Evolutionary conservation across 2,797 vertebrate species (phyloP).

Genomic region (Acanthurus tractus): DNA sequence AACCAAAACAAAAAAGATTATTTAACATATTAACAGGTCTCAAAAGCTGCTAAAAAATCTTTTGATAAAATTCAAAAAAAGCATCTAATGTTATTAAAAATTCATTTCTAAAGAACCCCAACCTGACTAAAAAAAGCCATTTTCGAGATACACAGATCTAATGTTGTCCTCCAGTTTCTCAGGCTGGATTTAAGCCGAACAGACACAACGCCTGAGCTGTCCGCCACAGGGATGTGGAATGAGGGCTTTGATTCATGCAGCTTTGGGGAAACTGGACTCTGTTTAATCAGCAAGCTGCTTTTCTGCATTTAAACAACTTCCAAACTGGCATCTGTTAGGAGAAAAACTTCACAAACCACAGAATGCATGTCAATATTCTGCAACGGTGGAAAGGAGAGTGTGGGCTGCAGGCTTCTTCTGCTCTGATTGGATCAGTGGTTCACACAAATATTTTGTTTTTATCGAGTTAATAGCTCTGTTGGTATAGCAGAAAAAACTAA

Average conservation of each 20-base stretch:
- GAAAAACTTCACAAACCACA: conserved; percentile 59
- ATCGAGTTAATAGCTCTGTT: conserved; percentile 30
- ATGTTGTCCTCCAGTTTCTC: conserved; percentile 32
- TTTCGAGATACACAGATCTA: conserved; percentile 10
- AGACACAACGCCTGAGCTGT: conserved; percentile 45
- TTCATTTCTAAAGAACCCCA: not conserved
- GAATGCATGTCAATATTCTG: conserved; percentile 53
- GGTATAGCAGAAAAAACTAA: not conserved
- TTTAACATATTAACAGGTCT: not conserved
- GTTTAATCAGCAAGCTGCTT: conserved; percentile 65
- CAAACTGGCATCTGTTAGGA: conserved; percentile 53
- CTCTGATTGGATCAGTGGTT: conserved; percentile 34
- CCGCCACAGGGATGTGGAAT: conserved; percentile 42
- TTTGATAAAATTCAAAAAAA: conserved; percentile 7
- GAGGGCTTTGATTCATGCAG: conserved; percentile 46
- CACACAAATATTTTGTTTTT: conserved; percentile 34
- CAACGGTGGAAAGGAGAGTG: conserved; percentile 32
- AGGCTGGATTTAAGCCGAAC: conserved; percentile 45
- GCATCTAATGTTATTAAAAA: not conserved
- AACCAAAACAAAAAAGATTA: not conserved
- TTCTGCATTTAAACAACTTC: conserved; percentile 64
- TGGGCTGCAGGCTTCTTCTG: conserved; percentile 21
- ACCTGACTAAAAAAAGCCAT: not conserved
- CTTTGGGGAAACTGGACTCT: conserved; percentile 45
- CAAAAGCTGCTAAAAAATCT: not conserved